Percentiles rank a stretch among this genome's conserved stretches.
These are phyloP conservation scores for Clupea harengus DNA, from an alignment of 2,113 vertebrate genomes.

Conservation along the genomic window DNA sequence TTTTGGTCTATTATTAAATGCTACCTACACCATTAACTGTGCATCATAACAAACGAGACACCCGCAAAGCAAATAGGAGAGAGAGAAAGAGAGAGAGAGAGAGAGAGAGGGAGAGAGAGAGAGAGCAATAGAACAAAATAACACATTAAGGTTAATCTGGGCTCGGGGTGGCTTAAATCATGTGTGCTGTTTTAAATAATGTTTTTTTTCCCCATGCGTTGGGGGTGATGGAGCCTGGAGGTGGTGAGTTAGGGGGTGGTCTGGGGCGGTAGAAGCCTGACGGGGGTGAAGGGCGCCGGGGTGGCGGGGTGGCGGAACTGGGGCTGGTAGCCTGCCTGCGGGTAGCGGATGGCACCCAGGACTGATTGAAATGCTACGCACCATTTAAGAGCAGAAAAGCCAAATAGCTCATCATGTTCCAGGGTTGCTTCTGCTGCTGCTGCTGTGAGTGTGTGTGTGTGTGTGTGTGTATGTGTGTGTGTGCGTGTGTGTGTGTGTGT, in stretches of 20 bases:
- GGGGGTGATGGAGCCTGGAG: background rate
- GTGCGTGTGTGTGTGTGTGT: conserved; percentile 37
- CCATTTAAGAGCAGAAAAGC: conserved; percentile 35
- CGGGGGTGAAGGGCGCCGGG: conserved; percentile 3
- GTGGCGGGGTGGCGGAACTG: conserved; percentile 11
- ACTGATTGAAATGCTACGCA: conserved; percentile 39
- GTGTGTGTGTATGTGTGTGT: conserved; percentile 38
- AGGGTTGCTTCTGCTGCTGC: conserved; percentile 5
- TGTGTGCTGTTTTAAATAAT: background rate
- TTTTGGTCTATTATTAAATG: background rate
- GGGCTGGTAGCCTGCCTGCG: conserved; percentile 8
- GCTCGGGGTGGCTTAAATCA: background rate
- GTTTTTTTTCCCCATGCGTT: background rate
- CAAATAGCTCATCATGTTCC: conserved; percentile 45
- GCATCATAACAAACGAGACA: background rate
- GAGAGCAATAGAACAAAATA: background rate
- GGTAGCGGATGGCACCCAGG: conserved; percentile 21
- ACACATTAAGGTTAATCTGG: background rate
- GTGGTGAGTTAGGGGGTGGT: background rate
- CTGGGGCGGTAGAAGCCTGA: background rate
- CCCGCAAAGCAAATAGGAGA: background rate
- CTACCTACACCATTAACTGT: background rate
- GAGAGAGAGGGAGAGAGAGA: background rate
- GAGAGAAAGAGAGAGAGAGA: background rate
- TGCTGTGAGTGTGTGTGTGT: conserved; percentile 24